phyloP scores from a whole-genome alignment of 2,888 invertebrate species.

The Crematogaster levior region DNA sequence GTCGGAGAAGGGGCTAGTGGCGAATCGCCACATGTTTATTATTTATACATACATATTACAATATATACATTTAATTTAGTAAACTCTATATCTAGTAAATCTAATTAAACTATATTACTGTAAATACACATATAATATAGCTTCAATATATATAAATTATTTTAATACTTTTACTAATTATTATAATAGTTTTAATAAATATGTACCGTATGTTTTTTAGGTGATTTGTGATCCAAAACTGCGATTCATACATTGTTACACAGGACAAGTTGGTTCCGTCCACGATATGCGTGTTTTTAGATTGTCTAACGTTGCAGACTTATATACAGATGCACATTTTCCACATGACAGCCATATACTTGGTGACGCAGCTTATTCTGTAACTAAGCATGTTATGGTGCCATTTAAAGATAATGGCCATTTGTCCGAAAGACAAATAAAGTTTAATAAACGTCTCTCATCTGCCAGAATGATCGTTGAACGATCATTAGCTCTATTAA shows the following conservation, averaged over 20 bases:
- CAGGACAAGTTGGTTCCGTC: conserved; percentile 46
- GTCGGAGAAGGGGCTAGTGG: no score
- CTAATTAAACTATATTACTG: no score
- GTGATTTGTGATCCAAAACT: conserved; percentile 44
- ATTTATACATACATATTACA: no score
- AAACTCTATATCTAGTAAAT: no score
- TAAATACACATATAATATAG: no score
- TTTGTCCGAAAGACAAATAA: conserved; percentile 28
- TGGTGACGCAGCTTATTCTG: conserved; percentile 43
- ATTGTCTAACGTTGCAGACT: conserved; percentile 37
- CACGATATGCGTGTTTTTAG: conserved; percentile 45
- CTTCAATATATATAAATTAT: no score
- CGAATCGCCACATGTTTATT: no score
- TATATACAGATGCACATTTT: conserved; percentile 31
- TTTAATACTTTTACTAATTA: no score
- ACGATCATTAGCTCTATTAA: conserved; percentile 43
- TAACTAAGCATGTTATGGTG: conserved; percentile 47
- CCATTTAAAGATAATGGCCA: no score
- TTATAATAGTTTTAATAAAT: no score
- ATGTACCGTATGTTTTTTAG: no score
- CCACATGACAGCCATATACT: conserved; percentile 39
- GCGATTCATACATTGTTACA: conserved; percentile 46
- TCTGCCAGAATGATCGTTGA: conserved; percentile 43
- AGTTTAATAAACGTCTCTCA: conserved; percentile 36
- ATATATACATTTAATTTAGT: no score